Percentiles rank a stretch among this genome's conserved stretches.
Evolutionary conservation across 2,888 invertebrate species (phyloP).

Genomic region (Thera britannica): DNA sequence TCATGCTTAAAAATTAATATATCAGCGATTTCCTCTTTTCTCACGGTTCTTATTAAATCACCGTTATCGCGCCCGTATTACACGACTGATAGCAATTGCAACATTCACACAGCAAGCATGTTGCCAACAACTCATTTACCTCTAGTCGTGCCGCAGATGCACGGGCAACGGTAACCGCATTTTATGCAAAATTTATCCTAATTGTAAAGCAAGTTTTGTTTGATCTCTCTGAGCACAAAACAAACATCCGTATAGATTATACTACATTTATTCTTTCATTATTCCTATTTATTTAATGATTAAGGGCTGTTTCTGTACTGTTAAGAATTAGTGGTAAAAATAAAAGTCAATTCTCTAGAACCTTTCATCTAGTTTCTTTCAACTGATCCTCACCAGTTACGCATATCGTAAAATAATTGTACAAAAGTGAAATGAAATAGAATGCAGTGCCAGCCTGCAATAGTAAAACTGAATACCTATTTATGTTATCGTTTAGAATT

Average conservation of each 20-base stretch:
- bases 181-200: no score
- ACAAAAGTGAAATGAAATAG: not conserved
- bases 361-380: no score
- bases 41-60: constrained; percentile 47
- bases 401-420: not conserved
- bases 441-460: constrained; percentile 1
- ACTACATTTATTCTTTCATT: no score
- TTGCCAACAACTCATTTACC: not conserved
- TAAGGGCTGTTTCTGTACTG: no score
- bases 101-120: constrained; percentile 9
- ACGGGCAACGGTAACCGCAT: no score
- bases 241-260: no score
- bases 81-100: constrained; percentile 25
- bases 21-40: constrained; percentile 42
- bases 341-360: no score
- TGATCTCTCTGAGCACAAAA: no score
- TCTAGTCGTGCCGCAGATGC: not conserved
- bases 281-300: no score
- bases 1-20: constrained; percentile 39
- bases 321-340: no score
- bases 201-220: no score
- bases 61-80: constrained; percentile 36
- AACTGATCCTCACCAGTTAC: no score
- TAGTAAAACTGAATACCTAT: constrained; percentile 27
- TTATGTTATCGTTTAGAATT: constrained; percentile 37